Base-by-base conservation (phyloP, 1,140 invertebrate genomes). In the Trichonephila inaurata region DNA sequence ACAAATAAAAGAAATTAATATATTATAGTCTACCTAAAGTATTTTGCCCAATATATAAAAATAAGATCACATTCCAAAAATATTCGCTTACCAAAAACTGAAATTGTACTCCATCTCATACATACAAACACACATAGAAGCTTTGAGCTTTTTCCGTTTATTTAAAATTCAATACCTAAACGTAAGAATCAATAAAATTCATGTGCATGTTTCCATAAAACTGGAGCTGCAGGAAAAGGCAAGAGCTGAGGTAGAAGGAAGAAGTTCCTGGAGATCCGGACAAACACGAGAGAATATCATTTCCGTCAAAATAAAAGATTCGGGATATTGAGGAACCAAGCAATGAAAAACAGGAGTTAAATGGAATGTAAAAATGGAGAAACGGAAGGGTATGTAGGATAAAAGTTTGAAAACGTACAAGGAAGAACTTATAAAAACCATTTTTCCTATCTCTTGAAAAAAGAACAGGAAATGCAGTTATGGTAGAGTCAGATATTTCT, bases 141-240 rank as follows among this genome's bases (percentile, higher is more conserved):
- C 16, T 2, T 64, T 64, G 28, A n/a, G 12, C 0, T 64, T 64
- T 44, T 24, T 40, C 16, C 33, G 28, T 18, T 33, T 33, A 33
- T 28, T 88, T 88, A 88, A 88, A 88, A 88, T 88, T 64, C 86
- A 88, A 88, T 88, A 88, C 86, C 3, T 62, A 88, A 64, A 28
- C 86, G 33, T 40, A 33, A 7, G 86, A 88, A 88, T 88, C 86
- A 33, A 64, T 58, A 88, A 83, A 40, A 18, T 58, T 24, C 44
- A 51, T 28, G 21, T 24, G 33, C 62, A 66, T 64, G 61, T 62
- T 62, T 87, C 61, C 5, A n/a, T 7, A 19, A 28, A 24, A 85
- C 18, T 14, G 60, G 40, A 85, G 24, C 21, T 40, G n/a, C 12
- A 77, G 14, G 69, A 77, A 86, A 86, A 8, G 21, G 66, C 21